Conservation (phyloP, 2,797 vertebrate genomes). For the Ataeniobius toweri region DNA sequence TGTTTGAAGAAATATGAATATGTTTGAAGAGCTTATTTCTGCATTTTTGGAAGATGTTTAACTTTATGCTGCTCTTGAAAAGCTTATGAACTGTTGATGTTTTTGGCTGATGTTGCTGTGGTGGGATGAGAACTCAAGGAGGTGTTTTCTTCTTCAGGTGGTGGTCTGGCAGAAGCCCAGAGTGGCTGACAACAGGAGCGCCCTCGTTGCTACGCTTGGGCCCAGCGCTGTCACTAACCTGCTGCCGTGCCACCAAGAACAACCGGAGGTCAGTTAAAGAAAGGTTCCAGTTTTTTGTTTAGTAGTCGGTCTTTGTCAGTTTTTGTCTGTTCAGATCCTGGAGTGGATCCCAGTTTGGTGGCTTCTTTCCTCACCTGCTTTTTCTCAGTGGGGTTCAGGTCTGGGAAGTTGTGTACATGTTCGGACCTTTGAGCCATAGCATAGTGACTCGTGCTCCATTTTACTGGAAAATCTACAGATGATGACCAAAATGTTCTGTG, state of each 20-base stretch:
- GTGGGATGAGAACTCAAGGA: slow-evolving; percentile 65
- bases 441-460: background rate
- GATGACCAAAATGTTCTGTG: too few relatives aligned
- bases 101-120: slow-evolving; percentile 3
- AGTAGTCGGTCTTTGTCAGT: background rate
- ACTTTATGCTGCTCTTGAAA: too few relatives aligned
- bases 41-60: too few relatives aligned
- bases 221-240: slow-evolving; percentile 84
- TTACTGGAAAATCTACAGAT: too few relatives aligned
- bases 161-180: slow-evolving; percentile 93
- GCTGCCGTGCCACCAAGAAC: slow-evolving; percentile 87
- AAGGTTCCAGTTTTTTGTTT: background rate
- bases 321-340: background rate
- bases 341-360: background rate
- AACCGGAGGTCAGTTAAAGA: slow-evolving; percentile 86
- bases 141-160: slow-evolving; percentile 85
- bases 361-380: too few relatives aligned
- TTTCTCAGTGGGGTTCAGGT: background rate
- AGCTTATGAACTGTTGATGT: too few relatives aligned
- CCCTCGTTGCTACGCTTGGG: slow-evolving; percentile 91
- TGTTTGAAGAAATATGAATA: too few relatives aligned
- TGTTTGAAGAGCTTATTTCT: too few relatives aligned
- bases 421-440: background rate
- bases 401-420: background rate
- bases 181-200: slow-evolving; percentile 89